Percentiles rank a stretch among this genome's conserved stretches.
These are phyloP conservation scores for Cheilosia vernalis DNA, from an alignment of 2,888 invertebrate genomes.

Conservation along the genomic window DNA sequence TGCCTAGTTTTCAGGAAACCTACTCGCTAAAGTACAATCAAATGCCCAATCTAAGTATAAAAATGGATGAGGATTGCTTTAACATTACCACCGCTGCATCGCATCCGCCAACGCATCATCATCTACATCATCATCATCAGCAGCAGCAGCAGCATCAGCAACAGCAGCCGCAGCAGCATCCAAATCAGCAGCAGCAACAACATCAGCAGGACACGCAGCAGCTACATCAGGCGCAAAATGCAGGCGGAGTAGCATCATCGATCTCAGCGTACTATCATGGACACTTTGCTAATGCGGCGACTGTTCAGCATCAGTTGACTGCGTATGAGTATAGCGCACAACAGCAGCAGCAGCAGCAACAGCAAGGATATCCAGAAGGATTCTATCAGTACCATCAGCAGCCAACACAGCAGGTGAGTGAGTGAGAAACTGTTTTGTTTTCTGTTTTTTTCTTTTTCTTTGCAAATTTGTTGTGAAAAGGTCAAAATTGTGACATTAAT, in stretches of 20 bases:
- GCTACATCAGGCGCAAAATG: slow-evolving; percentile 76
- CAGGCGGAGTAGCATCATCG: slow-evolving; percentile 59
- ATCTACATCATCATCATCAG: slow-evolving; percentile 66
- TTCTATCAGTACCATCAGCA: slow-evolving; percentile 74
- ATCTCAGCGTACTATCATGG: slow-evolving; percentile 79
- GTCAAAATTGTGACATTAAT: no score
- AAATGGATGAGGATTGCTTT: slow-evolving; percentile 94
- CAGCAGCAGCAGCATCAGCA: slow-evolving; percentile 76
- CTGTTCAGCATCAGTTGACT: slow-evolving; percentile 79
- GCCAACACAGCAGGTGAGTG: slow-evolving; percentile 80
- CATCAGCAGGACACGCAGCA: slow-evolving; percentile 72
- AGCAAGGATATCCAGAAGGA: slow-evolving; percentile 70
- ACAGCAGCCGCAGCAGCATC: slow-evolving; percentile 70
- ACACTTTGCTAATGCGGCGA: slow-evolving; percentile 83
- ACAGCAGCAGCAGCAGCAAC: slow-evolving; percentile 75
- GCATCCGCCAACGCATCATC: slow-evolving; percentile 75
- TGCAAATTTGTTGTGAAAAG: background rate
- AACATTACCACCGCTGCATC: slow-evolving; percentile 85
- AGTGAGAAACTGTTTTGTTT: background rate
- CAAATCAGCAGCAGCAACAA: slow-evolving; percentile 75
- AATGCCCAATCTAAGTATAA: slow-evolving; percentile 87
- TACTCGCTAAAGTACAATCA: slow-evolving; percentile 91
- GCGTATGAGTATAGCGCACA: slow-evolving; percentile 81
- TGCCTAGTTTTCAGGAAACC: slow-evolving; percentile 95
- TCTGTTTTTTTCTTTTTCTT: background rate